phyloP scores from a whole-genome alignment of 2,888 invertebrate species.

The Diogma glabrata region DNA sequence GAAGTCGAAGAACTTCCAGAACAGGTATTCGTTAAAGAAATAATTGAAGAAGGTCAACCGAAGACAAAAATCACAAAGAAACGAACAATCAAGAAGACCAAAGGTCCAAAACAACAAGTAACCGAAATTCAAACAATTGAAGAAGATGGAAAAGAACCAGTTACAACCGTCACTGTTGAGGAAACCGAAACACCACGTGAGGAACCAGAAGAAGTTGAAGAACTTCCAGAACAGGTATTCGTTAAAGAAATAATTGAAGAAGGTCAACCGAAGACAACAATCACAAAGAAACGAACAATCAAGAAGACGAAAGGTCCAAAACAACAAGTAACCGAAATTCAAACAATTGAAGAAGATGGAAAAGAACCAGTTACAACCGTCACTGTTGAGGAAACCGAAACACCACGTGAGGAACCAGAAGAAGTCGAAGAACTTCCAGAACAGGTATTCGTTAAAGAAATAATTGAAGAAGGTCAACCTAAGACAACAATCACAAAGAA shows the following conservation, averaged over 20 bases:
- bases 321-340: constrained; percentile 25
- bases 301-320: constrained; percentile 24
- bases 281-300: constrained; percentile 24
- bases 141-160: constrained; percentile 29
- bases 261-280: constrained; percentile 24
- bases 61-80: constrained; percentile 28
- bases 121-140: constrained; percentile 28
- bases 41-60: constrained; percentile 26
- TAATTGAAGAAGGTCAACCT: constrained; percentile 26
- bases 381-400: constrained; percentile 17
- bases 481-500: constrained; percentile 29
- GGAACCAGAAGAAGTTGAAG: constrained; percentile 23
- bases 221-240: constrained; percentile 26
- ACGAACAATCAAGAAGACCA: constrained; percentile 28
- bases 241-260: constrained; percentile 16
- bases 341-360: constrained; percentile 26
- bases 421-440: constrained; percentile 19
- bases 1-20: constrained; percentile 23
- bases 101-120: constrained; percentile 25
- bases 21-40: constrained; percentile 22
- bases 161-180: constrained; percentile 27
- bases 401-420: constrained; percentile 23
- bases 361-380: constrained; percentile 28
- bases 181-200: constrained; percentile 26
- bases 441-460: constrained; percentile 23